Evolutionary conservation across 2,888 invertebrate genomes (phyloP).

Genomic region (Stenoptilia bipunctidactyla): DNA sequence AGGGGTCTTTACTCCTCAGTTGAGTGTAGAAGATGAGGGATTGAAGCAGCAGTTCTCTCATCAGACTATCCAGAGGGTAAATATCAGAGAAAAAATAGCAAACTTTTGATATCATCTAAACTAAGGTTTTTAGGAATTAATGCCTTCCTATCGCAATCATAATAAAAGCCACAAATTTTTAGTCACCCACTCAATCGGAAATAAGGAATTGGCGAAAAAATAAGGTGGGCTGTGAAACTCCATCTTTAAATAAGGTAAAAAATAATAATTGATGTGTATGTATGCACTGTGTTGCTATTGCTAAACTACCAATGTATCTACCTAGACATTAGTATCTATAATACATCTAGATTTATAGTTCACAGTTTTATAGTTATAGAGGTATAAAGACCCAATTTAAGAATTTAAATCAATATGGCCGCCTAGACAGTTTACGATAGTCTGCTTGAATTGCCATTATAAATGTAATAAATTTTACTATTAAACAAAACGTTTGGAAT

Average conservation of each 20-base stretch:
- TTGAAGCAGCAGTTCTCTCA: slow-evolving; percentile 63
- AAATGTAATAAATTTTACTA: too few species aligned
- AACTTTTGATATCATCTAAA: too few species aligned
- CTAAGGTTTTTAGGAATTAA: background rate
- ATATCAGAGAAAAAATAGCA: too few species aligned
- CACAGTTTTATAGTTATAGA: too few species aligned
- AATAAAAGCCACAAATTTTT: slow-evolving; percentile 36
- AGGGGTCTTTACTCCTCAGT: slow-evolving; percentile 52
- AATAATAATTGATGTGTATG: slow-evolving; percentile 23
- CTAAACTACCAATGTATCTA: slow-evolving; percentile 17
- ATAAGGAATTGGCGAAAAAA: slow-evolving; percentile 66
- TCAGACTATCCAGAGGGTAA: slow-evolving; percentile 64
- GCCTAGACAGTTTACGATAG: too few species aligned
- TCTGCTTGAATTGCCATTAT: too few species aligned
- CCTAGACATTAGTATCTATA: too few species aligned
- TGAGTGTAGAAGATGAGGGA: slow-evolving; percentile 59
- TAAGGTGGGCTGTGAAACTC: slow-evolving; percentile 65
- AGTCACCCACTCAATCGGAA: slow-evolving; percentile 63
- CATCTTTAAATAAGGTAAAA: slow-evolving; percentile 64
- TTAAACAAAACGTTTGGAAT: too few species aligned
- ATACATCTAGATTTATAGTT: too few species aligned
- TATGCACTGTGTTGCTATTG: slow-evolving; percentile 52
- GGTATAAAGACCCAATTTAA: too few species aligned
- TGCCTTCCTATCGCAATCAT: slow-evolving; percentile 3
- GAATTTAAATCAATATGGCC: too few species aligned